Evolutionary conservation across 2,797 vertebrate genomes (phyloP).

Genomic region (Scarus forsteni): DNA sequence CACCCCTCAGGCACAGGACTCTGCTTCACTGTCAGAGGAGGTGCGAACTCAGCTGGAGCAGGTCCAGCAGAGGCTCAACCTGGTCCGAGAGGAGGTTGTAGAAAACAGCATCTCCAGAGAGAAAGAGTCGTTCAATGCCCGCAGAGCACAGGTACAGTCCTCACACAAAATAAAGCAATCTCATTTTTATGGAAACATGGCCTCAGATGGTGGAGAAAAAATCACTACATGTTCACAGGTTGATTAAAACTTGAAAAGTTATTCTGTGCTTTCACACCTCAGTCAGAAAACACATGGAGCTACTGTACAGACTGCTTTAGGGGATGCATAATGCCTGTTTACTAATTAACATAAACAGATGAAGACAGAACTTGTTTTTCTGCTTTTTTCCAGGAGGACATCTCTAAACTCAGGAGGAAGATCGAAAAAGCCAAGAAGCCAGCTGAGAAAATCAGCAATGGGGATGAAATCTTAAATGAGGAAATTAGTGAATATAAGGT

Average conservation of each 20-base stretch:
- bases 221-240: background rate
- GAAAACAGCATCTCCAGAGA: slow-evolving; percentile 97
- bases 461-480: slow-evolving; percentile 96
- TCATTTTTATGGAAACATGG: too few species aligned
- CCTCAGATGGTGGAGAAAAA: too few species aligned
- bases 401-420: slow-evolving; percentile 94
- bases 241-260: background rate
- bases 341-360: background rate
- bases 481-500: slow-evolving; percentile 99
- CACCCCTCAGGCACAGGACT: slow-evolving; percentile 89
- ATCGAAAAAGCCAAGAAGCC: slow-evolving; percentile 98
- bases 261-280: background rate
- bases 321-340: background rate
- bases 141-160: slow-evolving; percentile 91
- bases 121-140: slow-evolving; percentile 96
- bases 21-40: slow-evolving; percentile 92
- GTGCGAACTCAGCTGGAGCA: slow-evolving; percentile 91
- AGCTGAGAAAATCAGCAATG: slow-evolving; percentile 95
- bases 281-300: background rate
- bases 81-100: slow-evolving; percentile 93
- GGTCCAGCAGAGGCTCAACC: slow-evolving; percentile 92
- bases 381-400: slow-evolving; percentile 89
- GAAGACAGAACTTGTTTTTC: background rate
- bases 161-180: background rate
- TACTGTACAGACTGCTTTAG: background rate